Evolutionary conservation across 2,113 vertebrate species (phyloP).

Genomic region (Pterocles burchelli): DNA sequence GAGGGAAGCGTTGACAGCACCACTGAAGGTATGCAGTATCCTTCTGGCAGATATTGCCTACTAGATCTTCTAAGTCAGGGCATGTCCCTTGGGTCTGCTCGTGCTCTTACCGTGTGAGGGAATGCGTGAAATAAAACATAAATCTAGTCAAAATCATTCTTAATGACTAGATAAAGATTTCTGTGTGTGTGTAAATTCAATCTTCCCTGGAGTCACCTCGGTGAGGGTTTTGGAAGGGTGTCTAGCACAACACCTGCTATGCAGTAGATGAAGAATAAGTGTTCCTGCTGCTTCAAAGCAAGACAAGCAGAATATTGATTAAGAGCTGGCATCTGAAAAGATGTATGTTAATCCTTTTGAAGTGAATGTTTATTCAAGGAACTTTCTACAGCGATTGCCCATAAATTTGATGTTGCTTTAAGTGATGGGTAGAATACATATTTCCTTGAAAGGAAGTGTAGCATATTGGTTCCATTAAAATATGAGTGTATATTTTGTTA

Average conservation of each 20-base stretch:
- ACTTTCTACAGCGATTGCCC: background rate
- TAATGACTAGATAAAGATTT: background rate
- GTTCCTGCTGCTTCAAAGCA: background rate
- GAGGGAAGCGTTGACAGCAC: background rate
- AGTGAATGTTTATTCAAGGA: conserved; percentile 19
- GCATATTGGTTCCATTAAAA: conserved; percentile 4
- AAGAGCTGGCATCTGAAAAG: background rate
- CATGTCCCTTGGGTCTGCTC: background rate
- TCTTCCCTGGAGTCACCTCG: background rate
- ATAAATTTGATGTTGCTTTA: conserved; percentile 18
- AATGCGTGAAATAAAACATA: background rate
- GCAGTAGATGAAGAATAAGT: background rate
- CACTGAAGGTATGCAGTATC: background rate
- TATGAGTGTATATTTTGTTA: background rate
- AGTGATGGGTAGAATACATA: background rate
- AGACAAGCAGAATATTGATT: background rate
- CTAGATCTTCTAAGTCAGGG: background rate
- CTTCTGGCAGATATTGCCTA: background rate
- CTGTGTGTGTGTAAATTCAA: background rate
- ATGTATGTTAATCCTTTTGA: background rate
- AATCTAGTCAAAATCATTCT: background rate
- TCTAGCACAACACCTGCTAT: background rate
- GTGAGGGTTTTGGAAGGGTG: background rate
- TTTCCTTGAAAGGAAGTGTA: background rate
- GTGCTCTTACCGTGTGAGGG: background rate